A percentile compares a stretch with the other conserved stretches of the same genome.
These are phyloP conservation scores for Pygocentrus nattereri DNA, from an alignment of 2,797 vertebrate species.

Conservation along the genomic window DNA sequence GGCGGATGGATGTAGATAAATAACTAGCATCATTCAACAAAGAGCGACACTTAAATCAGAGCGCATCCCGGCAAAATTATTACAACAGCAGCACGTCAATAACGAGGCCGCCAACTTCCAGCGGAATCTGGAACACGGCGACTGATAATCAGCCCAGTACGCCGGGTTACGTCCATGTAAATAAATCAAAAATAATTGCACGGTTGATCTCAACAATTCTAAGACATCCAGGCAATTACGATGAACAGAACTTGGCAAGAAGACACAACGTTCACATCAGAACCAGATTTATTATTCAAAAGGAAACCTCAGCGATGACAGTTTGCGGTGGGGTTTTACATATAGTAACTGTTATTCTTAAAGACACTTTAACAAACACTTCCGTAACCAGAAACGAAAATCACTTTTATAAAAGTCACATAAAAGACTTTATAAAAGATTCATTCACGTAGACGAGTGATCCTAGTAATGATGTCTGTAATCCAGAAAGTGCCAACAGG, in stretches of 20 bases:
- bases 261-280: slow-evolving; percentile 36
- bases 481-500: neutral
- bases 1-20: slow-evolving; percentile 42
- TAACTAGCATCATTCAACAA: slow-evolving; percentile 30
- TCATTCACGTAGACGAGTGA: neutral
- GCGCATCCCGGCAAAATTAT: slow-evolving; percentile 65
- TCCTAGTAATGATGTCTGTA: neutral
- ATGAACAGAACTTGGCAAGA: slow-evolving; percentile 41
- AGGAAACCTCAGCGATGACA: slow-evolving; percentile 26
- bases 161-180: slow-evolving; percentile 78
- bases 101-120: slow-evolving; percentile 76
- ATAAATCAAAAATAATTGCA: slow-evolving; percentile 83
- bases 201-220: slow-evolving; percentile 59
- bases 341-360: neutral
- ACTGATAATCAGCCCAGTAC: slow-evolving; percentile 65
- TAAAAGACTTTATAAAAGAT: neutral
- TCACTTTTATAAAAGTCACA: neutral
- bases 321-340: slow-evolving; percentile 15
- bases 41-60: slow-evolving; percentile 57
- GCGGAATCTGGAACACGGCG: slow-evolving; percentile 64
- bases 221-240: slow-evolving; percentile 44
- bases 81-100: slow-evolving; percentile 71
- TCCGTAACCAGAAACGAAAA: neutral
- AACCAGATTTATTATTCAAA: slow-evolving; percentile 14
- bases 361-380: neutral